A percentile compares a stretch with the other conserved stretches of the same genome.
phyloP scores from a whole-genome alignment of 1,140 invertebrate genomes.

The Saccostrea cuccullata region DNA sequence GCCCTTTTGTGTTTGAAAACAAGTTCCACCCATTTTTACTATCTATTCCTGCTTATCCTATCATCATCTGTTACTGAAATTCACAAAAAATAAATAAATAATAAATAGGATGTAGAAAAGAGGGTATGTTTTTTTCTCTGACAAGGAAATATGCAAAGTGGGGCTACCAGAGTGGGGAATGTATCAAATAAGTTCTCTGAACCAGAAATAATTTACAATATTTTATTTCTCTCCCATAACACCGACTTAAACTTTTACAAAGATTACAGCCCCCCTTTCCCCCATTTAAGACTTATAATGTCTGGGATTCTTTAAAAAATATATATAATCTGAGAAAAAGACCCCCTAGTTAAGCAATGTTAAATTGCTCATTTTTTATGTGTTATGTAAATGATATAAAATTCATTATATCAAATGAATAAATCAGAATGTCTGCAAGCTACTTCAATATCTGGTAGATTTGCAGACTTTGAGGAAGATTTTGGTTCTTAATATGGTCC shows the following conservation, averaged over 20 bases:
- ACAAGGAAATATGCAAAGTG: constrained; percentile 29
- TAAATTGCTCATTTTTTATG: not conserved
- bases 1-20: not conserved
- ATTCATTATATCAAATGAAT: not conserved
- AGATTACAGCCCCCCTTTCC: not conserved
- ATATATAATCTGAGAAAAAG: not conserved
- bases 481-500: constrained; percentile 55
- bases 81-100: not conserved
- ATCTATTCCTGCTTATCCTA: not conserved
- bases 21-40: not conserved
- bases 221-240: not conserved
- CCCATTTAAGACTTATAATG: not conserved
- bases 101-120: constrained; percentile 11
- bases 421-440: not conserved
- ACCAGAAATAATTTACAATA: not conserved
- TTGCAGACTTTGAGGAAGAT: constrained; percentile 33
- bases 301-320: not conserved
- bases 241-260: not conserved
- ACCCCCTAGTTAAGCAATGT: not conserved
- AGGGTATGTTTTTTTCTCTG: not conserved
- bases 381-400: no score
- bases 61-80: no score
- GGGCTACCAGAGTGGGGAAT: constrained; percentile 56
- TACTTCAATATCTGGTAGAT: not conserved
- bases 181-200: constrained; percentile 40